These are phyloP conservation scores for Drosophila saltans DNA, from an alignment of 1,140 invertebrate species.

Conservation along the genomic window DNA sequence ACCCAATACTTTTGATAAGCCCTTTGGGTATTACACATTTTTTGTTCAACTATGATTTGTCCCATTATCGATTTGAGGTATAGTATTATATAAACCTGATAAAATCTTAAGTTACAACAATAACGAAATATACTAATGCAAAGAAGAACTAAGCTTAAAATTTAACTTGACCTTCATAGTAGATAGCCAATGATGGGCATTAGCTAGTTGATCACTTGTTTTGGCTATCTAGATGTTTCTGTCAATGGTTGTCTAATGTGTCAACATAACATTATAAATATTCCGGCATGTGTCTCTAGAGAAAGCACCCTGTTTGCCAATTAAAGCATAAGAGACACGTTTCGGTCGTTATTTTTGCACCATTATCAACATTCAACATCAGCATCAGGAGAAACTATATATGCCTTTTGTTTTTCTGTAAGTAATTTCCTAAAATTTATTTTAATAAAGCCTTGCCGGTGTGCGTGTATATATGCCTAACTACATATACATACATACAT, in stretches of 20 bases:
- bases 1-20: slow-evolving; percentile 23
- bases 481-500: slow-evolving; percentile 29
- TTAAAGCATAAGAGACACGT: slow-evolving; percentile 64
- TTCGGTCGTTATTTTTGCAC: slow-evolving; percentile 53
- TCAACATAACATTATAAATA: slow-evolving; percentile 57
- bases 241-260: slow-evolving; percentile 32
- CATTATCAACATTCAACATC: slow-evolving; percentile 33
- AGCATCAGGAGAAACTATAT: slow-evolving; percentile 16
- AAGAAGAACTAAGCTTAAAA: no score
- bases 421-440: slow-evolving; percentile 64
- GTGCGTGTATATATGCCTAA: slow-evolving; percentile 48
- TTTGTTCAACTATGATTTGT: neutral
- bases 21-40: slow-evolving; percentile 11
- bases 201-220: neutral
- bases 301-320: slow-evolving; percentile 57
- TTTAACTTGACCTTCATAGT: no score
- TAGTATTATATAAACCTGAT: no score
- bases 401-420: slow-evolving; percentile 42
- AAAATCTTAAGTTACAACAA: no score
- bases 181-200: neutral
- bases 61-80: neutral
- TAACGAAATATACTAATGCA: no score
- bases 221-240: neutral
- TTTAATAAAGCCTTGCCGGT: slow-evolving; percentile 48
- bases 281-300: slow-evolving; percentile 18